Conservation (phyloP, 1,140 invertebrate species). For the Fopius arisanus region DNA sequence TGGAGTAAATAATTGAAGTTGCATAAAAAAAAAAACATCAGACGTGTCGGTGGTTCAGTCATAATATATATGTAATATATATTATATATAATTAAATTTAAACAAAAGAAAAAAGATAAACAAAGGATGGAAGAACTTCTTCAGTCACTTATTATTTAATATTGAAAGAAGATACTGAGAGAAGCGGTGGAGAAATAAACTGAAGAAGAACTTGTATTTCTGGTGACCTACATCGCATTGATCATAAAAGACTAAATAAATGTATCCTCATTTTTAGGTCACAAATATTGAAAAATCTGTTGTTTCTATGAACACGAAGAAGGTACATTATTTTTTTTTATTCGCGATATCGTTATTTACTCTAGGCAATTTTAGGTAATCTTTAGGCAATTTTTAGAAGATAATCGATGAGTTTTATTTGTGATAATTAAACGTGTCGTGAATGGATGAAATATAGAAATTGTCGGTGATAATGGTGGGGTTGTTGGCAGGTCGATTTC, state of each 20-base stretch:
- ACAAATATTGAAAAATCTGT: conserved; percentile 55
- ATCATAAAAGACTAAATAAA: conserved; percentile 69
- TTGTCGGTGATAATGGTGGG: background rate
- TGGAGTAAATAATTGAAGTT: conserved; percentile 43
- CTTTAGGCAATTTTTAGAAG: too few species aligned
- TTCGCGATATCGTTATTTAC: too few species aligned
- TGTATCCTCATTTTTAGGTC: conserved; percentile 78
- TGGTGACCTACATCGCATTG: conserved; percentile 64
- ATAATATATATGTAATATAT: too few species aligned
- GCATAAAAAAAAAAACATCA: conserved; percentile 55
- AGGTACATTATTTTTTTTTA: too few species aligned
- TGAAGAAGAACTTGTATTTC: conserved; percentile 62
- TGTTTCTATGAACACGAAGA: conserved; percentile 40
- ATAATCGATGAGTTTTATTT: background rate
- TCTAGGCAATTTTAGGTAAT: too few species aligned
- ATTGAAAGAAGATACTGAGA: conserved; percentile 52
- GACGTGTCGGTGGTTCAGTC: conserved; percentile 38
- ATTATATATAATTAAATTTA: conserved; percentile 46
- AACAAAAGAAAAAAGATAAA: conserved; percentile 33
- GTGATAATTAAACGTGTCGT: background rate
- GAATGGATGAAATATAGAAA: conserved; percentile 1
- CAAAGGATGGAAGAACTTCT: conserved; percentile 56
- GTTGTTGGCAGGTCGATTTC: background rate
- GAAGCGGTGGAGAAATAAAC: background rate
- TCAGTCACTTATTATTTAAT: conserved; percentile 63